Evolutionary conservation across 2,113 vertebrate genomes (phyloP).

Genomic region (Phoenicopterus ruber): DNA sequence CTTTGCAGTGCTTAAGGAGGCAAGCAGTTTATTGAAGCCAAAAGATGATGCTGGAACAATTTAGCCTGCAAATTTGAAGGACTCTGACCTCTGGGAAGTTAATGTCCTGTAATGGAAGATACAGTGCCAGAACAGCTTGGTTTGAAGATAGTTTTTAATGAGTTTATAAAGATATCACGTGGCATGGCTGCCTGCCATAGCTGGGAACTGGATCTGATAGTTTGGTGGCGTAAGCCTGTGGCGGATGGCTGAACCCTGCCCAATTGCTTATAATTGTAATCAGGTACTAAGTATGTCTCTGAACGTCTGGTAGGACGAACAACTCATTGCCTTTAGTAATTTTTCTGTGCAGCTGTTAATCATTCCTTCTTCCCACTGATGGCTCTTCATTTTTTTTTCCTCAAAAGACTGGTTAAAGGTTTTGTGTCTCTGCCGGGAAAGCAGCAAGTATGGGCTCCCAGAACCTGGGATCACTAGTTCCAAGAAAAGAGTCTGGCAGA

Average conservation of each 20-base stretch:
- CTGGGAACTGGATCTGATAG: slow-evolving; percentile 16
- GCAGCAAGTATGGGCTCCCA: not conserved
- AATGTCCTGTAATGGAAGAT: slow-evolving; percentile 3
- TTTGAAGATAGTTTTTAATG: slow-evolving; percentile 22
- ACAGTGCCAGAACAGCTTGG: not conserved
- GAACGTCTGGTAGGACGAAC: not conserved
- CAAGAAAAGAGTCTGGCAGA: slow-evolving; percentile 36
- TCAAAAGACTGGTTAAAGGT: not conserved
- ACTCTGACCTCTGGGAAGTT: slow-evolving; percentile 20
- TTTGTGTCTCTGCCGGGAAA: slow-evolving; percentile 28
- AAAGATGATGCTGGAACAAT: not conserved
- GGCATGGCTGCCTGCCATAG: not conserved
- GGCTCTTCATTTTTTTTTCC: not conserved
- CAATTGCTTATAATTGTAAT: slow-evolving; percentile 5
- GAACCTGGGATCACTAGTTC: slow-evolving; percentile 26
- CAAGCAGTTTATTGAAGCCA: not conserved
- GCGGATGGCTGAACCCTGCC: not conserved
- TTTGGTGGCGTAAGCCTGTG: not conserved
- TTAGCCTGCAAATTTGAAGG: slow-evolving; percentile 7
- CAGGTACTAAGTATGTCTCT: not conserved
- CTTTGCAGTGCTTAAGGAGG: not conserved
- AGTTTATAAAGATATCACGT: not conserved
- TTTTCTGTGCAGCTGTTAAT: slow-evolving; percentile 13
- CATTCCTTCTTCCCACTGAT: not conserved
- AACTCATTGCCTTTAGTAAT: not conserved